Percentiles rank a stretch among this genome's conserved stretches.
phyloP scores from a whole-genome alignment of 2,797 vertebrate genomes.

The Falco novaeseelandiae region DNA sequence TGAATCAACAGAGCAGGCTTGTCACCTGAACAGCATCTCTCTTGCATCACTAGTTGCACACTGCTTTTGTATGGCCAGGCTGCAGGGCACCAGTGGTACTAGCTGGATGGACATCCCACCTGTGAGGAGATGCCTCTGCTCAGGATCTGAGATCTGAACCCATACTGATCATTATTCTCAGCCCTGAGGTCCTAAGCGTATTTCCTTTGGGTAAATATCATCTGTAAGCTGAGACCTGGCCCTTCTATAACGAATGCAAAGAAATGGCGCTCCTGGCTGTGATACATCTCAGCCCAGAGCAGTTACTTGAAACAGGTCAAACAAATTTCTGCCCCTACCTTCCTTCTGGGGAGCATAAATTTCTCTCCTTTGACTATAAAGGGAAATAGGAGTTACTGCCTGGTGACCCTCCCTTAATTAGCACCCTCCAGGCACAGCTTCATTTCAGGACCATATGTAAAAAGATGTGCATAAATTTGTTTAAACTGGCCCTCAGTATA shows the following conservation, averaged over 20 bases:
- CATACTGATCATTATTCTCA: background rate
- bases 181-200: background rate
- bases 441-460: background rate
- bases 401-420: background rate
- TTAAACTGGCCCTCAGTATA: background rate
- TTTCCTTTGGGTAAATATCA: background rate
- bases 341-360: constrained; percentile 11
- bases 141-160: background rate
- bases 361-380: background rate
- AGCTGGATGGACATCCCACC: background rate
- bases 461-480: background rate
- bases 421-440: background rate
- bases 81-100: background rate
- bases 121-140: background rate
- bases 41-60: background rate
- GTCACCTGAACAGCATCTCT: background rate
- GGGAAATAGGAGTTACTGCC: background rate
- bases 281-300: background rate
- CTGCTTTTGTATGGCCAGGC: background rate
- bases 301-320: background rate
- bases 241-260: background rate
- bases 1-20: background rate
- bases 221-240: background rate
- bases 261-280: background rate
- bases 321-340: background rate